Base-by-base conservation (phyloP, 2,888 invertebrate species). In the Koerneria pararmatus region DNA sequence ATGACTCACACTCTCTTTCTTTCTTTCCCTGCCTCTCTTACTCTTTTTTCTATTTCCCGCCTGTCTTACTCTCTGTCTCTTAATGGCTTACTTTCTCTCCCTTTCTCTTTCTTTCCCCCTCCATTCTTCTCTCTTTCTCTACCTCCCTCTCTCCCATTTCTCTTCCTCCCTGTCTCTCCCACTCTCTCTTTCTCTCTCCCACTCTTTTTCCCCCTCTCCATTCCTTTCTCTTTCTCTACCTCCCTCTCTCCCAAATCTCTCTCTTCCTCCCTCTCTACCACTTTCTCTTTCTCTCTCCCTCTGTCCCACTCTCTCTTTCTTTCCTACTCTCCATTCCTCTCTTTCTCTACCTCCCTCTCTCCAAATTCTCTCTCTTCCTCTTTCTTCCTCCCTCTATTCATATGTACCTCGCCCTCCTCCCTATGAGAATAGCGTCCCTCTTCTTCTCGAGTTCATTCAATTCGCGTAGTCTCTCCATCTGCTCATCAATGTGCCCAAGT, bases 401-500 rank as follows among this genome's bases (percentile, higher is more conserved):
- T 11, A 2, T 60, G 37, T 64, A 57, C 58, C 46, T 58, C 8
- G 46, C 19, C n/a, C 56, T 59, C 35, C 65, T 46, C 37, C 65
- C 65, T 29, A 58, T 58, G 27, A 65, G 51, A 41, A 64, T 56
- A 15, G 54, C 54, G 24, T 64, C 64, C 24, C 56, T 64, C 46
- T 64, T 64, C 41, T 54, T 64, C 56, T 76, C 76, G 67, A 76
- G 51, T 32, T 74, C 73, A 59, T 76, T 76, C 61, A 76, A 56
- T n/a, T 69, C 66, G 29, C 68, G 70, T 46, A 70, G 56, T 32
- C 70, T 69, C 5, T 61, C 71, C 71, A 76, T 72, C 56, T 76
- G 76, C 48, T 76, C 74, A 58, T 76, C 76, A 31, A 76, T 76
- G 29, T 71, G 64, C 24, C 68, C 71, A 8, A 76, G 37, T 49